phyloP scores from a whole-genome alignment of 30 jellyfish, hydroid and myxozoan genomes.

The Phacellophora camtschatica region DNA sequence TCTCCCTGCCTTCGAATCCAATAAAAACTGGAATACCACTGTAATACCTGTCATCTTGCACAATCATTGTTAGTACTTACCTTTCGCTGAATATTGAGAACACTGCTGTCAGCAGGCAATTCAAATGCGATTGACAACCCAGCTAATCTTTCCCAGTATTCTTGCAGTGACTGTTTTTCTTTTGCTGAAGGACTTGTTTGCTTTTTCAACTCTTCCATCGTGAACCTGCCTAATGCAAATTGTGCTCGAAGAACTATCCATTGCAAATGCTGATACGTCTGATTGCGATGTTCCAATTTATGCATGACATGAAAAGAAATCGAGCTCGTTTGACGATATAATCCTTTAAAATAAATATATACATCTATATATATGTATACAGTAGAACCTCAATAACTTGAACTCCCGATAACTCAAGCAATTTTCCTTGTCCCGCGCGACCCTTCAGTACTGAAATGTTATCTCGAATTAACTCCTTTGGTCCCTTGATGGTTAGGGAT shows the following conservation, averaged over 20 bases:
- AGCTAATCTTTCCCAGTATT: constrained; percentile 58
- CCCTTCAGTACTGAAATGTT: too few relatives aligned
- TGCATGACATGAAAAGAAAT: constrained; percentile 46
- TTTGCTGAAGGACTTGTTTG: not conserved
- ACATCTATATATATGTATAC: not conserved
- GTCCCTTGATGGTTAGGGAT: too few relatives aligned
- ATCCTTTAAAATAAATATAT: not conserved
- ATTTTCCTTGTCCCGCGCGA: too few relatives aligned
- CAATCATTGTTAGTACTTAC: too few relatives aligned
- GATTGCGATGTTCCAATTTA: constrained; percentile 29
- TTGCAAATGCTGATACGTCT: constrained; percentile 24
- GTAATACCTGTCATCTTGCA: too few relatives aligned
- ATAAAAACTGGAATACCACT: too few relatives aligned
- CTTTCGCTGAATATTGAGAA: constrained; percentile 38
- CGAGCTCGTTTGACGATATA: constrained; percentile 29
- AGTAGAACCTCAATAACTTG: too few relatives aligned
- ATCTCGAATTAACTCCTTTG: too few relatives aligned
- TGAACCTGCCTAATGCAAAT: constrained; percentile 17
- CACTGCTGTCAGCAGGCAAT: not conserved
- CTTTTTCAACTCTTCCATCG: not conserved
- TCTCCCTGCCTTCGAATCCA: too few relatives aligned
- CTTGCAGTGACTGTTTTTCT: constrained; percentile 1
- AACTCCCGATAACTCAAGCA: too few relatives aligned
- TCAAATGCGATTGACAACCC: constrained; percentile 47
- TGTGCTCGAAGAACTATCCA: constrained; percentile 49